Conservation (phyloP, 2,113 vertebrate genomes). For the Leptodactylus fuscus region DNA sequence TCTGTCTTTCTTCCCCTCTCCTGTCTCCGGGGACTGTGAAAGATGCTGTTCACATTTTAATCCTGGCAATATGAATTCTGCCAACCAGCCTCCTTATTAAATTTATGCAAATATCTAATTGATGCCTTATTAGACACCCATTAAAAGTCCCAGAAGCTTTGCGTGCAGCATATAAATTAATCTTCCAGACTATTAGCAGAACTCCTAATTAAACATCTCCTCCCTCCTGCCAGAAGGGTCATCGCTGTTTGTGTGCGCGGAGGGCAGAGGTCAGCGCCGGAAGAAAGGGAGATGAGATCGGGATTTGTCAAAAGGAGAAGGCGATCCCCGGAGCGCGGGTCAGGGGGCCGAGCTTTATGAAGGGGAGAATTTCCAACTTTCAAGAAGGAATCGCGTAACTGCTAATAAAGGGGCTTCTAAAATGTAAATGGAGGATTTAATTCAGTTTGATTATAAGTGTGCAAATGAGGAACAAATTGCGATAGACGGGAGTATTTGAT, state of each 20-base stretch:
- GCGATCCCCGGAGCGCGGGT: background rate
- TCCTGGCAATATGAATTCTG: constrained; percentile 29
- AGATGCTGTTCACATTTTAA: constrained; percentile 18
- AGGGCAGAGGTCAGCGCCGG: background rate
- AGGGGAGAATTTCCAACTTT: background rate
- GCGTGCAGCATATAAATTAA: constrained; percentile 46
- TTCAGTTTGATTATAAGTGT: background rate
- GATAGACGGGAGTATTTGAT: background rate
- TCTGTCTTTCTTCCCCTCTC: constrained; percentile 7
- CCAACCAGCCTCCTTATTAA: constrained; percentile 41
- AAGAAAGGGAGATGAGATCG: background rate
- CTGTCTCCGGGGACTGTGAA: background rate
- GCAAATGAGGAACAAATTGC: background rate
- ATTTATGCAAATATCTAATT: constrained; percentile 57
- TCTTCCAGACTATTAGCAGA: constrained; percentile 56
- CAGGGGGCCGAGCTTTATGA: background rate
- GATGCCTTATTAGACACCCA: constrained; percentile 55
- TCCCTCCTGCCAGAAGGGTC: constrained; percentile 49
- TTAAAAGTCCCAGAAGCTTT: constrained; percentile 57
- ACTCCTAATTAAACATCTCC: constrained; percentile 57
- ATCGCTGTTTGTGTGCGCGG: background rate
- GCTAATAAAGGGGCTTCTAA: background rate
- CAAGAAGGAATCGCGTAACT: background rate
- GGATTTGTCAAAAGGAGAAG: constrained; percentile 1
- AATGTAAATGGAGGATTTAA: background rate